Percentiles rank a stretch among this genome's conserved stretches.
Conservation (phyloP, 53 echinoderm and acorn worm genomes). For the Echinometra lucunter region DNA sequence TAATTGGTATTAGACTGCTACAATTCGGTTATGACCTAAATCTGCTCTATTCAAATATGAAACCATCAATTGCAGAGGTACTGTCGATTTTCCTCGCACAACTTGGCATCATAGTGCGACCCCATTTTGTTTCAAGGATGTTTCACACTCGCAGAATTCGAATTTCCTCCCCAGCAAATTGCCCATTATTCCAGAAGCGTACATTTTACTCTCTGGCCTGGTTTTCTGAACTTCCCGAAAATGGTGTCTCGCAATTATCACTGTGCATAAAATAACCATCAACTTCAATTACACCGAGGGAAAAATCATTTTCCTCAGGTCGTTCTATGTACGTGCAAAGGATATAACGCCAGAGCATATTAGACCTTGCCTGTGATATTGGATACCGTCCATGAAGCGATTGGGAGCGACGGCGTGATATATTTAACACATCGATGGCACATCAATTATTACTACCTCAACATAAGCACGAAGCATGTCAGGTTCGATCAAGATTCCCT, state of each 20-base stretch:
- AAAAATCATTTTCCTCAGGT: background rate
- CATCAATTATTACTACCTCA: constrained; percentile 38
- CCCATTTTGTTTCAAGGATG: background rate
- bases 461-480: constrained; percentile 23
- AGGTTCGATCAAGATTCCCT: background rate
- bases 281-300: constrained; percentile 38
- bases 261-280: constrained; percentile 30
- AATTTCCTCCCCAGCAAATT: background rate
- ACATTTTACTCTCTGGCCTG: background rate
- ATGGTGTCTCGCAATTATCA: constrained; percentile 41
- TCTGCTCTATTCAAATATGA: background rate
- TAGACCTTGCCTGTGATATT: background rate
- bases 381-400: background rate
- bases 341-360: constrained; percentile 7
- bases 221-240: background rate
- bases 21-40: constrained; percentile 1
- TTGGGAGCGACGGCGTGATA: constrained; percentile 28
- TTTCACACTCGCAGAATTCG: background rate
- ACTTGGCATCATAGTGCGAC: too few species aligned
- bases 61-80: too few species aligned
- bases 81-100: too few species aligned
- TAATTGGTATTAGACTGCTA: background rate
- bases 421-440: constrained; percentile 33
- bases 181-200: background rate
- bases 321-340: background rate